These are phyloP conservation scores for Magallana ariakensis DNA, from an alignment of 1,140 invertebrate genomes.

Conservation along the genomic window DNA sequence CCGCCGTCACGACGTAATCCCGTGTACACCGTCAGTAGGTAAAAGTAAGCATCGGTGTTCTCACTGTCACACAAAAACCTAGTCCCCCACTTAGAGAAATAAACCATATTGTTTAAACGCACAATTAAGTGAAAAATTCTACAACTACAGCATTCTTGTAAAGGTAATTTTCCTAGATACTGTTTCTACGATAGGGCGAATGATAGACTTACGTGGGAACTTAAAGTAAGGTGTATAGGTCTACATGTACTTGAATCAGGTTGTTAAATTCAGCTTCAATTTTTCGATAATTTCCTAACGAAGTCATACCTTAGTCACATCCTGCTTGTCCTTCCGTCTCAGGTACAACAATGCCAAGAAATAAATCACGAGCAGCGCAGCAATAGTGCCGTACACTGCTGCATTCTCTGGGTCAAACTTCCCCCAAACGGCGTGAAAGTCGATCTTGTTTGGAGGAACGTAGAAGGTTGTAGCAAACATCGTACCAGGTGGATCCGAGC, in stretches of 20 bases:
- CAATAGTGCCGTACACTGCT: conserved; percentile 76
- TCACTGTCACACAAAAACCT: conserved; percentile 71
- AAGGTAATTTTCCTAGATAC: no score
- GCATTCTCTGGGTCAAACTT: conserved; percentile 70
- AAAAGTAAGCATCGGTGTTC: conserved; percentile 69
- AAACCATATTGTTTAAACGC: no score
- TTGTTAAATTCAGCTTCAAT: no score
- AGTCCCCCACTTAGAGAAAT: conserved; percentile 64
- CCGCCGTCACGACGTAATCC: conserved; percentile 69
- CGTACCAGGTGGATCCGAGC: conserved; percentile 65
- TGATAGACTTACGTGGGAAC: no score
- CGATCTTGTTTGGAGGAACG: conserved; percentile 81
- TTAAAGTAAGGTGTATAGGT: no score
- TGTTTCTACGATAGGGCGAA: no score
- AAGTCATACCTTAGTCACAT: conserved; percentile 55
- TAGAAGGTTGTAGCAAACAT: conserved; percentile 72
- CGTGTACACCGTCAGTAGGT: conserved; percentile 73
- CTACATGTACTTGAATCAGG: no score
- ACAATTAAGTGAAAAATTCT: no score
- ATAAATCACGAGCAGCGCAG: conserved; percentile 78
- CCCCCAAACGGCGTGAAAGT: conserved; percentile 81
- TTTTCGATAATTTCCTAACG: no score
- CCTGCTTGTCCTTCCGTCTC: conserved; percentile 77
- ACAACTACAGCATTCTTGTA: no score
- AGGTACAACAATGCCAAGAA: conserved; percentile 78